phyloP scores from a whole-genome alignment of 2,797 vertebrate genomes.

The Eutrigla gurnardus region DNA sequence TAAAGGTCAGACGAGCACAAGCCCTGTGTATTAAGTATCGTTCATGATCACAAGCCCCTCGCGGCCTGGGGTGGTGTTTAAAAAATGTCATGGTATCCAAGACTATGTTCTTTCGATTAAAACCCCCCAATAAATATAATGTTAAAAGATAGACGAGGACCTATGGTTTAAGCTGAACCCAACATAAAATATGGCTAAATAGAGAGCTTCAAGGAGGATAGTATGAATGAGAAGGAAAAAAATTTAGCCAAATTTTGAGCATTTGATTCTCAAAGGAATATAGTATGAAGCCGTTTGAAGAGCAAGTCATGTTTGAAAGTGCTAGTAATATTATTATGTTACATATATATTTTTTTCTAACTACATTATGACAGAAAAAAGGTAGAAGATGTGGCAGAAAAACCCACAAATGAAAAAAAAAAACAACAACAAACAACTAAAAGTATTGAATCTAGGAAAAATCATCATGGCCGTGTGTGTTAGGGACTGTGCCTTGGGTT shows the following conservation, averaged over 20 bases:
- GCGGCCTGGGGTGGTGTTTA: neutral
- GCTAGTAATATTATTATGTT: slow-evolving; percentile 64
- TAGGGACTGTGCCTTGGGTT: slow-evolving; percentile 47
- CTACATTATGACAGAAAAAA: slow-evolving; percentile 44
- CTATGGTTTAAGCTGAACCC: neutral
- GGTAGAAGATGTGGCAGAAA: slow-evolving; percentile 3
- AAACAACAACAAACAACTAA: neutral
- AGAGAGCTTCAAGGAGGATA: slow-evolving; percentile 2
- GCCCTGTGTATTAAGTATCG: no score
- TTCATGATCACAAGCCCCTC: neutral
- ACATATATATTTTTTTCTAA: slow-evolving; percentile 25
- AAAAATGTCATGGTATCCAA: neutral
- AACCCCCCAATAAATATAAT: neutral
- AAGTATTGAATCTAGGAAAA: neutral
- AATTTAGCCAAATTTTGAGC: slow-evolving; percentile 2
- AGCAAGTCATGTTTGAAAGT: slow-evolving; percentile 32
- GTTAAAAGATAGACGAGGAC: neutral
- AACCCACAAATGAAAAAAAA: neutral
- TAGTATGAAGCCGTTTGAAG: slow-evolving; percentile 29
- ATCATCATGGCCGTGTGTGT: slow-evolving; percentile 44
- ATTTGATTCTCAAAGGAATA: neutral
- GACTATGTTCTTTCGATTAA: neutral
- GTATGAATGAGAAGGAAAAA: slow-evolving; percentile 11
- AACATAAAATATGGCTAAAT: slow-evolving; percentile 4
- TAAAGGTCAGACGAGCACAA: neutral